A percentile compares a stretch with the other conserved stretches of the same genome.
Evolutionary conservation across 2,797 vertebrate genomes (phyloP).

Genomic region (Tiaroga cobitis): DNA sequence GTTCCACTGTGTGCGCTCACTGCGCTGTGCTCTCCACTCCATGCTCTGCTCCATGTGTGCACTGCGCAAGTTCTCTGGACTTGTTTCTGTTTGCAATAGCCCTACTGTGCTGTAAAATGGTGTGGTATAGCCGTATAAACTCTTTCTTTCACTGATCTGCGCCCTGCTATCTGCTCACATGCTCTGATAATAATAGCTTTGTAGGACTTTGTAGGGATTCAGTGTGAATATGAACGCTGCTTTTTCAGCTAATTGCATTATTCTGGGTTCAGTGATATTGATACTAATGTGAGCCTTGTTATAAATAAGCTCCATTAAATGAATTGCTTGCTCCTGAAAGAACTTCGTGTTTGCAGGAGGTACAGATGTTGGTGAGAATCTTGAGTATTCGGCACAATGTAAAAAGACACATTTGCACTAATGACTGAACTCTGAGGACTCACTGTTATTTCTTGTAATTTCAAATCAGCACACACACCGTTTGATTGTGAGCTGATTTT

Average conservation of each 20-base stretch:
- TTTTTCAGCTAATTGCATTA: constrained; percentile 38
- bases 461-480: constrained; percentile 18
- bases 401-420: constrained; percentile 20
- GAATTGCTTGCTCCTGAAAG: constrained; percentile 7
- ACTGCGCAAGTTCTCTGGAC: too few species aligned
- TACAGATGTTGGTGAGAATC: constrained; percentile 3
- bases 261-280: constrained; percentile 22
- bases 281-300: constrained; percentile 31
- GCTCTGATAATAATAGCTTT: too few species aligned
- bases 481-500: constrained; percentile 23
- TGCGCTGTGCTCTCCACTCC: too few species aligned
- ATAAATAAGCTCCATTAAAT: constrained; percentile 36
- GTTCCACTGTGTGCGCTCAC: too few species aligned
- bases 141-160: too few species aligned
- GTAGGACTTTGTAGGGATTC: too few species aligned
- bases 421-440: constrained; percentile 22
- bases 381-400: neutral
- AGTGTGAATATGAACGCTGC: neutral
- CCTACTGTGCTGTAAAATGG: too few species aligned
- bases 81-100: too few species aligned
- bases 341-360: neutral
- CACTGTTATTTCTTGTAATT: constrained; percentile 37
- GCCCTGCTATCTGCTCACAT: too few species aligned
- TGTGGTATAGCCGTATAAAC: too few species aligned
- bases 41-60: too few species aligned